Evolutionary conservation across 37 sponge, comb jelly and placozoan genomes (phyloP).

Genomic region (Dysidea cf. avara): DNA sequence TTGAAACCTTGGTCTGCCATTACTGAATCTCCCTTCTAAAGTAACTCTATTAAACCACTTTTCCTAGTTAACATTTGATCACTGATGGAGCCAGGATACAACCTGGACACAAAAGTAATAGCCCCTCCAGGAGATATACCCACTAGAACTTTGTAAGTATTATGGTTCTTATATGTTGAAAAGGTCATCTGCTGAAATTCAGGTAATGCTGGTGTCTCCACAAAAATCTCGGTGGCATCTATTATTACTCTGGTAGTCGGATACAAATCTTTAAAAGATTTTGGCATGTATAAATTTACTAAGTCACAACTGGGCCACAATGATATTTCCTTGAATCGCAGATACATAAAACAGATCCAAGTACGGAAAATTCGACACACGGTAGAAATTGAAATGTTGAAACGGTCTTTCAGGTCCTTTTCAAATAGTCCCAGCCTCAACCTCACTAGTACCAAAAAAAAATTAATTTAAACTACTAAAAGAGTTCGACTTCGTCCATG

Average conservation of each 20-base stretch:
- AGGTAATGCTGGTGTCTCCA: constrained; percentile 36
- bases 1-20: constrained; percentile 69
- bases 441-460: constrained; percentile 25
- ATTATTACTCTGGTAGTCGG: constrained; percentile 21
- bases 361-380: constrained; percentile 31
- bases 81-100: constrained; percentile 4
- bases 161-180: constrained; percentile 6
- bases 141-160: constrained; percentile 49
- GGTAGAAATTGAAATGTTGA: constrained; percentile 29
- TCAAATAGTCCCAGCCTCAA: constrained; percentile 29
- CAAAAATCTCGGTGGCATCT: constrained; percentile 43
- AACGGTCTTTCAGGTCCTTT: constrained; percentile 29
- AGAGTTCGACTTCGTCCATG: constrained; percentile 4
- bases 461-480: too few relatives aligned
- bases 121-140: constrained; percentile 51
- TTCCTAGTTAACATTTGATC: constrained; percentile 33
- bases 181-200: constrained; percentile 44
- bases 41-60: constrained; percentile 31
- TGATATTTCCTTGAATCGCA: constrained; percentile 9
- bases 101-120: constrained; percentile 34
- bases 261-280: constrained; percentile 16
- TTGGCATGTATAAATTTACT: constrained; percentile 14
- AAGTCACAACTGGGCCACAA: constrained; percentile 25
- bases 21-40: constrained; percentile 48
- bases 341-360: constrained; percentile 35